These are phyloP conservation scores for Tenebrosternarchus preto DNA, from an alignment of 2,113 vertebrate species.

Conservation along the genomic window DNA sequence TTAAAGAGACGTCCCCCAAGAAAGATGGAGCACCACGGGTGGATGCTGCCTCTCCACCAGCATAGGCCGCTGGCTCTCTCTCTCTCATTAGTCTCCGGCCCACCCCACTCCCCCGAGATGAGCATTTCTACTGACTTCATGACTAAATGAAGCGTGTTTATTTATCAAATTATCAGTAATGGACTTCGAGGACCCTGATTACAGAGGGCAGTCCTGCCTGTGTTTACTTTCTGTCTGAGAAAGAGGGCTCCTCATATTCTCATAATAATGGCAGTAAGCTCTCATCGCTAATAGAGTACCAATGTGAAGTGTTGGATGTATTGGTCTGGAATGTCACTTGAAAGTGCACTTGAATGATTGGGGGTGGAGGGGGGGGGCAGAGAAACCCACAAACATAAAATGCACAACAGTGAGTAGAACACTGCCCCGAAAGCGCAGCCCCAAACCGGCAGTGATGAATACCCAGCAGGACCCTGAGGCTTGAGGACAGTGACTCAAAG, in stretches of 20 bases:
- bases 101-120: conserved; percentile 34
- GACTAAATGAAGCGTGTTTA: conserved; percentile 43
- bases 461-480: neutral
- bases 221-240: conserved; percentile 45
- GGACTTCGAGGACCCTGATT: conserved; percentile 36
- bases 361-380: neutral
- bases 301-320: conserved; percentile 17
- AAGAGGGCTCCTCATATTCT: conserved; percentile 23
- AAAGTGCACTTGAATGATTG: conserved; percentile 1
- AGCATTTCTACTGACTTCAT: neutral
- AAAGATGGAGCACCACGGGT: conserved; percentile 43
- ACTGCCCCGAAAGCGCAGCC: conserved; percentile 3
- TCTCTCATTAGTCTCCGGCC: conserved; percentile 55
- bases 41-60: conserved; percentile 52
- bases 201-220: conserved; percentile 29
- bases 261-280: conserved; percentile 20
- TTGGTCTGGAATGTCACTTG: conserved; percentile 28
- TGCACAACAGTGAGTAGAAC: conserved; percentile 1
- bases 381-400: conserved; percentile 10
- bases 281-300: conserved; percentile 18
- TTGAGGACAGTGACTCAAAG: conserved; percentile 8
- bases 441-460: conserved; percentile 13
- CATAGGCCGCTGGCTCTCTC: conserved; percentile 42
- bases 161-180: conserved; percentile 55
- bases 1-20: conserved; percentile 51